Conservation (phyloP, 2,113 vertebrate genomes). For the Pseudois nayaur region DNA sequence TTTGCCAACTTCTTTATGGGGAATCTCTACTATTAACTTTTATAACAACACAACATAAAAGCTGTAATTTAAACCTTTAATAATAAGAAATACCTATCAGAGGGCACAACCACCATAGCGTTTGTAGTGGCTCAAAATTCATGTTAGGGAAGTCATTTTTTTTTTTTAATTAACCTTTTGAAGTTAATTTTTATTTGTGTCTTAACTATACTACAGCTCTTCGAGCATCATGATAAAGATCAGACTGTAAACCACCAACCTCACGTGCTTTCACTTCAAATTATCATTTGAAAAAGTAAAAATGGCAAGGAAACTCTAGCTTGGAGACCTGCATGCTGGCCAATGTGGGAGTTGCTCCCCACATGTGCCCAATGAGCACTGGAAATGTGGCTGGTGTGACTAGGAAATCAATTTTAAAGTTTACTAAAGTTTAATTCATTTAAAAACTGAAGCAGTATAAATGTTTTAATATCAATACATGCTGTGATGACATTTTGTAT, state of each 20-base stretch:
- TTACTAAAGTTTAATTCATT: neutral
- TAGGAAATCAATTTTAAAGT: neutral
- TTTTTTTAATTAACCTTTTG: neutral
- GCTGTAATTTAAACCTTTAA: neutral
- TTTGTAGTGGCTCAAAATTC: neutral
- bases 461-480: neutral
- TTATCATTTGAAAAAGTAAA: neutral
- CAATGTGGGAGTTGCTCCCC: neutral
- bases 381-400: neutral
- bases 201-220: neutral
- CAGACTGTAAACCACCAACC: neutral
- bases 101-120: neutral
- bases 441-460: neutral
- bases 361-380: neutral
- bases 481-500: neutral
- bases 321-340: neutral
- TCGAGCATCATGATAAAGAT: neutral
- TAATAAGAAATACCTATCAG: neutral
- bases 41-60: slow-evolving; percentile 5
- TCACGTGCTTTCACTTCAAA: neutral
- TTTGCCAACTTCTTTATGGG: neutral
- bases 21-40: neutral
- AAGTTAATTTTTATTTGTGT: slow-evolving; percentile 28
- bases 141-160: neutral
- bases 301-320: neutral